Evolutionary conservation across 1,140 invertebrate species (phyloP).

Genomic region (Hyposmocoma kahamanoa): DNA sequence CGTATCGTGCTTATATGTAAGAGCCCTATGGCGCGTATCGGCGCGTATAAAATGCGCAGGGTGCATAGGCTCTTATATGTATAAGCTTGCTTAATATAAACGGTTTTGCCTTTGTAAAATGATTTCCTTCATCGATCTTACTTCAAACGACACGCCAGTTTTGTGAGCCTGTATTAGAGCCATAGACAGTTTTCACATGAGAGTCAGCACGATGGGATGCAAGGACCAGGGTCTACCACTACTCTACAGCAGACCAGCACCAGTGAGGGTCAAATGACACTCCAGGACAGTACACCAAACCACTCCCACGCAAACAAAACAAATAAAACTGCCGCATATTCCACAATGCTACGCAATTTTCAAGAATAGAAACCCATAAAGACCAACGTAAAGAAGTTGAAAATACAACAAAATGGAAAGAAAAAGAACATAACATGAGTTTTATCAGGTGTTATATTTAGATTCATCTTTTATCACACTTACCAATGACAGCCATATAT

Average conservation of each 20-base stretch:
- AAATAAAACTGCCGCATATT: constrained; percentile 68
- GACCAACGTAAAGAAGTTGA: constrained; percentile 51
- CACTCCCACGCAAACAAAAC: constrained; percentile 33
- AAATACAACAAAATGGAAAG: constrained; percentile 15
- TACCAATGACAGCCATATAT: constrained; percentile 91
- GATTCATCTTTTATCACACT: constrained; percentile 77
- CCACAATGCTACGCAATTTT: constrained; percentile 70
- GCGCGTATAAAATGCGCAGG: too few relatives aligned
- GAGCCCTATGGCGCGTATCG: too few relatives aligned
- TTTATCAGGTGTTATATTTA: constrained; percentile 70
- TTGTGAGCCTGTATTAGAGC: too few relatives aligned
- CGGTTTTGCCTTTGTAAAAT: too few relatives aligned
- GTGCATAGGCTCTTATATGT: neutral
- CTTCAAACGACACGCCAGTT: neutral
- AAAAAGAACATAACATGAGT: constrained; percentile 35
- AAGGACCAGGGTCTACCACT: constrained; percentile 34
- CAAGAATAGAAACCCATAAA: too few relatives aligned
- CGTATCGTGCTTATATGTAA: too few relatives aligned
- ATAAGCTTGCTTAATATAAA: neutral
- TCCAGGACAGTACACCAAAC: constrained; percentile 41
- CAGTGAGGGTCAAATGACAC: neutral
- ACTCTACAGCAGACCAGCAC: neutral
- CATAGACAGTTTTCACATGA: too few relatives aligned
- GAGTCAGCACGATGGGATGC: too few relatives aligned
- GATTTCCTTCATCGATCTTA: too few relatives aligned